A percentile compares a stretch with the other conserved stretches of the same genome.
phyloP scores from a whole-genome alignment of 2,797 vertebrate genomes.

The Aeoliscus strigatus region DNA sequence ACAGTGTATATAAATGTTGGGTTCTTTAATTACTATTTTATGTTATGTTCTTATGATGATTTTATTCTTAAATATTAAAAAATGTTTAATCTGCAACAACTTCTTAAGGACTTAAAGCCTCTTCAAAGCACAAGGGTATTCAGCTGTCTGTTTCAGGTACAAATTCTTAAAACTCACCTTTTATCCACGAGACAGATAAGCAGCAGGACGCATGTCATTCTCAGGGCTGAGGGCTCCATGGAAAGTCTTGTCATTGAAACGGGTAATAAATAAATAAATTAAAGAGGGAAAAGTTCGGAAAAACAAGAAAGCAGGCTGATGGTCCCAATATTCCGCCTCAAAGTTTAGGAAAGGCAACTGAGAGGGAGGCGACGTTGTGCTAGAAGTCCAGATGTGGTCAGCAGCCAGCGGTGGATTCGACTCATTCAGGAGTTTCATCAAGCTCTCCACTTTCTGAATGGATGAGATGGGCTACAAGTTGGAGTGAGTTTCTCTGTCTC shows the following conservation, averaged over 20 bases:
- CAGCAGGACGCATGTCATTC: constrained; percentile 61
- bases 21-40: too few relatives aligned
- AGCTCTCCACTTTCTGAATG: constrained; percentile 47
- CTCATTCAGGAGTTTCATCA: constrained; percentile 66
- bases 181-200: constrained; percentile 62
- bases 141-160: neutral
- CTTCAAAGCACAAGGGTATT: too few relatives aligned
- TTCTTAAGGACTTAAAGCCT: too few relatives aligned
- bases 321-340: constrained; percentile 45
- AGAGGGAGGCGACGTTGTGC: constrained; percentile 23
- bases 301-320: neutral
- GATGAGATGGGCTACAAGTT: constrained; percentile 34
- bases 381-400: constrained; percentile 61
- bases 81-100: too few relatives aligned
- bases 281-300: constrained; percentile 3
- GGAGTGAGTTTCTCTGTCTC: constrained; percentile 31
- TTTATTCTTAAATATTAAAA: too few relatives aligned
- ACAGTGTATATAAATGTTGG: too few relatives aligned
- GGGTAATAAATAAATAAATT: constrained; percentile 2
- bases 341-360: constrained; percentile 20
- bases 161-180: constrained; percentile 62
- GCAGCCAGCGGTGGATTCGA: constrained; percentile 51
- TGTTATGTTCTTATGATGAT: too few relatives aligned
- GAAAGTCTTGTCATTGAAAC: constrained; percentile 14
- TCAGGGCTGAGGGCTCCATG: constrained; percentile 63